Conservation (phyloP, 2,113 vertebrate species). For the Motacilla alba region DNA sequence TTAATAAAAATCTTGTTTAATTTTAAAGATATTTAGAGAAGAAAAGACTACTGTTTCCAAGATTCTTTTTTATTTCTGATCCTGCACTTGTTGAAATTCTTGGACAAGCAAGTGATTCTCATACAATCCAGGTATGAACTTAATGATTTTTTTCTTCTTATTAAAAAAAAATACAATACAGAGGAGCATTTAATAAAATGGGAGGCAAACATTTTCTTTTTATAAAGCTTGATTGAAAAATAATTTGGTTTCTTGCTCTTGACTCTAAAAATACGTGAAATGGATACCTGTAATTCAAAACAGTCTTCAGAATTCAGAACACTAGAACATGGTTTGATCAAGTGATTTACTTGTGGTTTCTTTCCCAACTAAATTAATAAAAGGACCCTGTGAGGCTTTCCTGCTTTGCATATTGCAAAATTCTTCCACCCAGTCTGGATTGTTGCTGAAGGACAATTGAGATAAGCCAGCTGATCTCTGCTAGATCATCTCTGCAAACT, state of each 20-base stretch:
- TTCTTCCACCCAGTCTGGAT: neutral
- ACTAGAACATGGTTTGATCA: neutral
- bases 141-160: neutral
- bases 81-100: slow-evolving; percentile 82
- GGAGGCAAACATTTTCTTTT: neutral
- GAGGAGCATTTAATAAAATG: neutral
- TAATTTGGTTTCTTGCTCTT: neutral
- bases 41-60: slow-evolving; percentile 78
- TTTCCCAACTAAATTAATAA: neutral
- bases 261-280: neutral
- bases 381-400: neutral
- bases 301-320: neutral
- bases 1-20: neutral
- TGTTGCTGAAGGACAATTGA: neutral
- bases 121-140: slow-evolving; percentile 76
- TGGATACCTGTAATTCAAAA: neutral
- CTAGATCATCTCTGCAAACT: neutral
- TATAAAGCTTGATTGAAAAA: neutral
- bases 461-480: neutral
- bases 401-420: neutral
- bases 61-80: slow-evolving; percentile 83
- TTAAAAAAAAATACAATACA: neutral
- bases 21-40: slow-evolving; percentile 79
- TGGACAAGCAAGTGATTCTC: slow-evolving; percentile 82
- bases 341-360: neutral